Evolutionary conservation across 2,113 vertebrate genomes (phyloP), one percentile per base, ranked within the genome.

Genomic region (Hiodon tergisus): DNA sequence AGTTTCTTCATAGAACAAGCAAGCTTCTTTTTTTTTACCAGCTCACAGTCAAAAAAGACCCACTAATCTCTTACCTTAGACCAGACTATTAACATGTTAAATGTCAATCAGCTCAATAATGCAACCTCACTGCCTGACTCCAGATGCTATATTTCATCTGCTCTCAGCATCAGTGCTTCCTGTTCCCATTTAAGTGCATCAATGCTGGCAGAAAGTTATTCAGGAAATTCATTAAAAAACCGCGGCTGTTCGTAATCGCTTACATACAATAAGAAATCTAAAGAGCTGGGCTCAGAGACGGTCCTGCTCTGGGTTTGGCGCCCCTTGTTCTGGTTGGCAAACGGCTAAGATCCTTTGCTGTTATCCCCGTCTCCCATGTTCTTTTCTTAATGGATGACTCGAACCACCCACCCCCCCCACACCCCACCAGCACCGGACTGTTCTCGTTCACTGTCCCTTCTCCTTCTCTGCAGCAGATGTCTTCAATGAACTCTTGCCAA

Each of bases 401-500:
- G 77, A 78, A 78, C 76, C 75, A 75, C 76, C 48, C 78, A 68
- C 74, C 61, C 78, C 88, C 78, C 80, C 67, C 55, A 16, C 8
- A n/a, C 66, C 71, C 75, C 79, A 76, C 80, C 78, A n/a, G 2
- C 80, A 86, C 78, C 82, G 80, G 75, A 81, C 60, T 76, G 82
- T 78, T 60, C 81, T 71, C 11, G 83, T 82, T 80, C 80, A 81
- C 78, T 82, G 73, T 84, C 82, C 70, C 57, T 83, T 81, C 81
- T 86, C 85, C 81, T 83, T 59, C 85, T 65, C 78, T 89, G 78
- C 67, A 85, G 89, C 93, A 94, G 93, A 94, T 94, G 93, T 93
- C 90, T 87, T 84, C 52, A 2, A 76, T 79, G 91, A 92, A 94
- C 93, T 91, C 90, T 91, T 93, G 93, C 94, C 93, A 93, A 86